Conservation (phyloP, 2,113 vertebrate genomes). For the Pteronura brasiliensis region DNA sequence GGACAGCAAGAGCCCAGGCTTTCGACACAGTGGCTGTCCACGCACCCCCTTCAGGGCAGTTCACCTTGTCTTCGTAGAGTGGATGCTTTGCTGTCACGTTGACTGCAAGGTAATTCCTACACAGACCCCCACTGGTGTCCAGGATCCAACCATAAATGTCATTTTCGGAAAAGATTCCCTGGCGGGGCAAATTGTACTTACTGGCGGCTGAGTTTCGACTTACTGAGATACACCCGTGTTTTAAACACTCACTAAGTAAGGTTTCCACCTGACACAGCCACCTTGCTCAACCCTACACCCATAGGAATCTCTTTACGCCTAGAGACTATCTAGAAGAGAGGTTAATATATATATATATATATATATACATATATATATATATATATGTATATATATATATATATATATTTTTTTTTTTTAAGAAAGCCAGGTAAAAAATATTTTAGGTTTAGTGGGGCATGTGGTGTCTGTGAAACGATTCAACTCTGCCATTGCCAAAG, state of each 20-base stretch:
- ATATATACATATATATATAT: neutral
- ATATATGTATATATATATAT: neutral
- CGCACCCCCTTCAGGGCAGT: neutral
- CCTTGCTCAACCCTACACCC: neutral
- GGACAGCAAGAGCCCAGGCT: neutral
- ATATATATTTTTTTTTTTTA: neutral
- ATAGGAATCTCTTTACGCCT: neutral
- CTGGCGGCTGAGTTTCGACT: neutral
- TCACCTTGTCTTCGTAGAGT: neutral
- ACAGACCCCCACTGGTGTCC: neutral
- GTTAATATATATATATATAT: neutral
- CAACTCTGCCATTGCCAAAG: too few relatives aligned
- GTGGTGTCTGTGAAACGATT: neutral
- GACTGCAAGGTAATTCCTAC: neutral
- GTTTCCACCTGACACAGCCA: neutral
- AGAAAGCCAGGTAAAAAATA: neutral
- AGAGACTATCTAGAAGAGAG: neutral
- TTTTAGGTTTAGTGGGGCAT: neutral
- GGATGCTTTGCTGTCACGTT: neutral
- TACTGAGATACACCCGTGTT: neutral
- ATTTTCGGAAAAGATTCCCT: neutral
- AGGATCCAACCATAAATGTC: neutral
- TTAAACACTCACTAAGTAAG: neutral
- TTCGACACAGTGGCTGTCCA: neutral
- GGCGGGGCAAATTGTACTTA: neutral